Base-by-base conservation (phyloP, 1,140 invertebrate genomes). In the Drosophila willistoni region DNA sequence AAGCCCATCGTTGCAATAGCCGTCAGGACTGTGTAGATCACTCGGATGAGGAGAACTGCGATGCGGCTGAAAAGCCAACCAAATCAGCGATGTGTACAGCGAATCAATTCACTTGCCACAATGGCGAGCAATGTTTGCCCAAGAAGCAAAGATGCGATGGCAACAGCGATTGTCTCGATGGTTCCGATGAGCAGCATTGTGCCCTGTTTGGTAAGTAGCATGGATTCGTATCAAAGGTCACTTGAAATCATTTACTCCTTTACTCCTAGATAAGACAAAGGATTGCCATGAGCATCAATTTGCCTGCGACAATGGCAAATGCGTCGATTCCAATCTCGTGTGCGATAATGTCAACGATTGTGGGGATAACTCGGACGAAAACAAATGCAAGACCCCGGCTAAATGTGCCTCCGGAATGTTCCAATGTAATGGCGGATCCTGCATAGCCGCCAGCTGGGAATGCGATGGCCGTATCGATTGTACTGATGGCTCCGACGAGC, bases 221-320 rank as follows among this genome's bases (percentile, higher is more conserved):
- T 4, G 0, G 3, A 4, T 25, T 25, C 22, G 22, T 4, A 25
- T 4, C 3, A 29, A 29, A 39, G 7, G 1, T 17, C 4, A 12
- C 2, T 42, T 44, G 7, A 12, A 1, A 10, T 5, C 41, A 25
- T 60, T 51, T n/a, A n/a, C n/a, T 5, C 62, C 7, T 59, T 54
- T 5, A 1, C 44, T 36, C 56, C 0, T 41, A 92, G 89, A 90
- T 68, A 68, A 76, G 14, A 69, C 56, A 0, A 55, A 81, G 92
- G 39, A 91, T 92, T 89, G 96, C 33, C 91, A 92, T 33, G 12
- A 17, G 10, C 79, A 90, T 17, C 96, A 98, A 92, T 98, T 96
- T 85, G 95, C 96, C 68, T 99, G 99, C 92, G 95, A 96, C 25
- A 99, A 99, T 93, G 95, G 96, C 92, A 93, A 82, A 94, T 96